phyloP scores from a whole-genome alignment of 2,113 vertebrate genomes.

The Serinus canaria region DNA sequence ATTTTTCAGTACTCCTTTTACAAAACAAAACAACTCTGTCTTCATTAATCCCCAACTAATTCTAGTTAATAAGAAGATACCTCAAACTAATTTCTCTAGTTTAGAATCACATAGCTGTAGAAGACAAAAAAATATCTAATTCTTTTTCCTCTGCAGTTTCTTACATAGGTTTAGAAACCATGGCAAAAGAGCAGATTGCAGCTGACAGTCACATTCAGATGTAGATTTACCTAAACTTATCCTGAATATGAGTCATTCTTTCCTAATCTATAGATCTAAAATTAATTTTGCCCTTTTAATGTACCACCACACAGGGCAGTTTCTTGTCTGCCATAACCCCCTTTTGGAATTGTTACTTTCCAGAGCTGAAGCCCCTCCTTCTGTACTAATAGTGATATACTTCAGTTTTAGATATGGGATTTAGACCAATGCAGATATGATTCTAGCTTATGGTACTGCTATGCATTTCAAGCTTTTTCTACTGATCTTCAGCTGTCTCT shows the following conservation, averaged over 20 bases:
- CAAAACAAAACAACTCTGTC: neutral
- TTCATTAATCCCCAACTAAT: neutral
- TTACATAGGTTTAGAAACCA: neutral
- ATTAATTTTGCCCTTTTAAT: neutral
- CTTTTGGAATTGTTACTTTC: neutral
- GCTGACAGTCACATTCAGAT: neutral
- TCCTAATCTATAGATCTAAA: neutral
- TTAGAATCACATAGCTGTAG: neutral
- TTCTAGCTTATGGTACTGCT: neutral
- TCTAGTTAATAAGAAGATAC: neutral
- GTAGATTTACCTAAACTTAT: neutral
- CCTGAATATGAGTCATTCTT: neutral
- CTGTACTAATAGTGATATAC: neutral
- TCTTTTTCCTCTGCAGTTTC: neutral
- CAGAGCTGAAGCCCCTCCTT: neutral
- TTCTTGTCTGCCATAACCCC: neutral
- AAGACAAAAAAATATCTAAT: neutral
- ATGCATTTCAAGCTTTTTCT: neutral
- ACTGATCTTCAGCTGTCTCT: neutral
- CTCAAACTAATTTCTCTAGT: neutral
- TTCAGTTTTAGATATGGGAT: neutral
- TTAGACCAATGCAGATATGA: neutral
- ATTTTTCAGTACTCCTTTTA: neutral
- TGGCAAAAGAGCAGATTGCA: neutral
- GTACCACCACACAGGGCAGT: neutral